Percentiles rank a stretch among this genome's conserved stretches.
Evolutionary conservation across 2,888 invertebrate genomes (phyloP).

Genomic region (Acanthopleura granulata): DNA sequence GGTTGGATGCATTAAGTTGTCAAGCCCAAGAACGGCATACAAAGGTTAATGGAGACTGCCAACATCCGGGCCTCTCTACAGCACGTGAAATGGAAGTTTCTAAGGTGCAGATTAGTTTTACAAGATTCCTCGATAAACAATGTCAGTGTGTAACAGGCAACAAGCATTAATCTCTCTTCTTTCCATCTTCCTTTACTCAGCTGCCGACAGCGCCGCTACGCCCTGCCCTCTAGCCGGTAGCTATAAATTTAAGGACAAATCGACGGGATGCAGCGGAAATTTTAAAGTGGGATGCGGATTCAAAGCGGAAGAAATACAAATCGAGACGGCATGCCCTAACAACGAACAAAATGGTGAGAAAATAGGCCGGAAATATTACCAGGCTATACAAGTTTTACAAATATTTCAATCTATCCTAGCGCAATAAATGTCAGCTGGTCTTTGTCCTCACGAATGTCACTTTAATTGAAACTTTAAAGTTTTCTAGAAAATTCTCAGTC

Average conservation of each 20-base stretch:
- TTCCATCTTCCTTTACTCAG: not conserved
- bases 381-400: no score
- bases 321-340: slow-evolving; percentile 38
- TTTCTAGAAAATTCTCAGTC: no score
- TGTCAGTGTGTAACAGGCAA: no score
- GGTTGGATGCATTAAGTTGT: slow-evolving; percentile 3
- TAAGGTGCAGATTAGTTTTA: not conserved
- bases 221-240: slow-evolving; percentile 40
- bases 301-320: slow-evolving; percentile 34
- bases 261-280: slow-evolving; percentile 48
- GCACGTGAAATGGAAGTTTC: slow-evolving; percentile 7
- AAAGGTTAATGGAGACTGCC: not conserved
- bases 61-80: not conserved
- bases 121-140: no score
- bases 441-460: no score
- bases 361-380: no score
- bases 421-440: no score
- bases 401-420: no score
- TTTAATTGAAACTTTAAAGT: no score
- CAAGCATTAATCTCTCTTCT: no score
- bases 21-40: not conserved
- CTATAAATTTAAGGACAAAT: slow-evolving; percentile 41
- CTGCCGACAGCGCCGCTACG: slow-evolving; percentile 12
- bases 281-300: slow-evolving; percentile 50
- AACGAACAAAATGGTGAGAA: slow-evolving; percentile 25